Base-by-base conservation (phyloP, 1,140 invertebrate genomes). In the Cyclargus thomasi region DNA sequence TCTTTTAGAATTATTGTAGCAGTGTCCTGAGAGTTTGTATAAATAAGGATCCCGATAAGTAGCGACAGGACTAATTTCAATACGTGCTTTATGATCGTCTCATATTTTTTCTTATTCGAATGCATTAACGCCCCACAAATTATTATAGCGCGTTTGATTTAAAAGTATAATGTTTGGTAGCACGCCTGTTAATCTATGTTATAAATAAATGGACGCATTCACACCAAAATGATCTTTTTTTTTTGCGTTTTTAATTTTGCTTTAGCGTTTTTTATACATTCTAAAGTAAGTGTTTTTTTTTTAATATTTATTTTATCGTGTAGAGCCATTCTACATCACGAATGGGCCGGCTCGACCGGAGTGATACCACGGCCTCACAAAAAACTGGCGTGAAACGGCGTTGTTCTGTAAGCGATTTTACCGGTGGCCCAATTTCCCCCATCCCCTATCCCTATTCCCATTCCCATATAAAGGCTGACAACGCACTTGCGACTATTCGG, bases 121-220 rank as follows among this genome's bases (percentile, higher is more conserved):
- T 59, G 55, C 55, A 59, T 59, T 59, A 59, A 59, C 55, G 55
- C 55, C 55, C 55, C 11, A 59, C 55, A 59, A 59, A 20, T 59
- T 59, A 59, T 59, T 59, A 59, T 20, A 20, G n/a, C 53, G 53
- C 20, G 7, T 11, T 59, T 59, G 18, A 59, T 59, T 59, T 59
- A 59, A 55, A 59, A 59, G 55, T 21, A 59, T 57, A 57, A 57
- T 59, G 55, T 59, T 59, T 59, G 18, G 55, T 59, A 59, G 55
- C 17, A 20, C 18, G 53, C 53, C 29, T 47, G 39, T 11, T 47
- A 47, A 47, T 47, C 39, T 47, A 47, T 14, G 39, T 47, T 47
- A 16, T 47, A 47, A 47, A 47, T 47, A 47, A 39, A 8, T 47
- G 39, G 39, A 11, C 39, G 39, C 14, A 16, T 47, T 47, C 14